Conservation (phyloP, 1,140 invertebrate species). For the Penaeus vannamei region DNA sequence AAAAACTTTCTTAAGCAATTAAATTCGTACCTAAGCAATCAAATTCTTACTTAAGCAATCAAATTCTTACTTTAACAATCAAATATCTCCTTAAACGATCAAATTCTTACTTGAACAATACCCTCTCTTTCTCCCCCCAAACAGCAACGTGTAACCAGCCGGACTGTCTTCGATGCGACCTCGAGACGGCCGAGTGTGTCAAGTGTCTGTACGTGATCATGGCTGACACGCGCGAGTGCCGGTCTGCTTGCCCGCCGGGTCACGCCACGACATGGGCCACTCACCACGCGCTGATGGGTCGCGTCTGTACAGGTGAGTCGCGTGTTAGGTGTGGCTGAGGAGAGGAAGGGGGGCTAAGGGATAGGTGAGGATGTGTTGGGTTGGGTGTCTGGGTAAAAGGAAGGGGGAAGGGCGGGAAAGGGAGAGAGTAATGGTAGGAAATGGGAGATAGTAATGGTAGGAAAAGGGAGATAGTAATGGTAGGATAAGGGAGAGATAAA, state of each 20-base stretch:
- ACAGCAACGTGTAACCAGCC: slow-evolving; percentile 52
- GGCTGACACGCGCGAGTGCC: slow-evolving; percentile 28
- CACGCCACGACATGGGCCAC: slow-evolving; percentile 50
- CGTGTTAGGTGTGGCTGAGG: neutral
- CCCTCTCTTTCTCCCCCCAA: neutral
- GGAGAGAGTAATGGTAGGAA: too few species aligned
- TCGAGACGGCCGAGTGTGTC: slow-evolving; percentile 45
- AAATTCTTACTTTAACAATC: too few species aligned
- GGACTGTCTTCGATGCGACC: slow-evolving; percentile 49
- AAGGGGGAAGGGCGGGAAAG: too few species aligned
- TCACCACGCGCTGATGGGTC: slow-evolving; percentile 37
- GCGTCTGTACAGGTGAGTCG: slow-evolving; percentile 49
- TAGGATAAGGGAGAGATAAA: too few species aligned
- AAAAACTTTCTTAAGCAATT: too few species aligned
- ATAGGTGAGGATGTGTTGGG: neutral
- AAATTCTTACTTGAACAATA: neutral
- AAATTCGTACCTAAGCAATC: too few species aligned
- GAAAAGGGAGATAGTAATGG: too few species aligned
- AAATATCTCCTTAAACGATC: neutral
- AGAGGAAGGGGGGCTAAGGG: neutral
- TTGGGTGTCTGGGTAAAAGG: neutral
- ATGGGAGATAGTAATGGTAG: too few species aligned
- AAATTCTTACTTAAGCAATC: too few species aligned
- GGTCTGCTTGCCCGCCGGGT: slow-evolving; percentile 42
- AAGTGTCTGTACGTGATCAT: slow-evolving; percentile 59